phyloP scores from a whole-genome alignment of 2,888 invertebrate species.

The Mamestra brassicae region DNA sequence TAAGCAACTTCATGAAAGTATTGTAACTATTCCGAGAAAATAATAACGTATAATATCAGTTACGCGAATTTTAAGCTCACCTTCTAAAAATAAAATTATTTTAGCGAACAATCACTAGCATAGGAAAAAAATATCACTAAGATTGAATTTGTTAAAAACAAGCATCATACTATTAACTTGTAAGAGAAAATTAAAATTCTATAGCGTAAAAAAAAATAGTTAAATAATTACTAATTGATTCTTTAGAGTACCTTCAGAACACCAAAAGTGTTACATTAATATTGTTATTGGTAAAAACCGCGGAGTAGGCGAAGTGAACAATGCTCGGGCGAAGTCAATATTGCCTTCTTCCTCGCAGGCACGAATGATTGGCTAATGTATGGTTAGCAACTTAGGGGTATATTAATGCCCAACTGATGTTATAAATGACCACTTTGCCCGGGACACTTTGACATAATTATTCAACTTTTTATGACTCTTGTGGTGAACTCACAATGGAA shows the following conservation, averaged over 20 bases:
- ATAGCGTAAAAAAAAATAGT: slow-evolving; percentile 32
- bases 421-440: slow-evolving; percentile 20
- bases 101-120: slow-evolving; percentile 41
- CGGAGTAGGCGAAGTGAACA: slow-evolving; percentile 6
- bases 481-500: not conserved
- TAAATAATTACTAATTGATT: slow-evolving; percentile 37
- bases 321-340: slow-evolving; percentile 27
- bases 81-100: slow-evolving; percentile 1
- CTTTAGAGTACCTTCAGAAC: slow-evolving; percentile 37
- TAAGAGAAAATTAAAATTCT: slow-evolving; percentile 48
- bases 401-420: slow-evolving; percentile 14
- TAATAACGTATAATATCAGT: too few species aligned
- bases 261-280: slow-evolving; percentile 25
- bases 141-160: slow-evolving; percentile 60
- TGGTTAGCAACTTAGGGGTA: not conserved
- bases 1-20: not conserved
- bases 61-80: not conserved
- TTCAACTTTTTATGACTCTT: slow-evolving; percentile 6
- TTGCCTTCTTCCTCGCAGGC: slow-evolving; percentile 6
- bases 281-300: slow-evolving; percentile 12
- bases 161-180: slow-evolving; percentile 52
- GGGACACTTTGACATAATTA: slow-evolving; percentile 3
- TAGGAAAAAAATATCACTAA: slow-evolving; percentile 54
- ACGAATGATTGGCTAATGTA: slow-evolving; percentile 3
- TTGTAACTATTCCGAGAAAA: not conserved